phyloP scores from a whole-genome alignment of 1,140 invertebrate species.

The Frieseomelitta varia region DNA sequence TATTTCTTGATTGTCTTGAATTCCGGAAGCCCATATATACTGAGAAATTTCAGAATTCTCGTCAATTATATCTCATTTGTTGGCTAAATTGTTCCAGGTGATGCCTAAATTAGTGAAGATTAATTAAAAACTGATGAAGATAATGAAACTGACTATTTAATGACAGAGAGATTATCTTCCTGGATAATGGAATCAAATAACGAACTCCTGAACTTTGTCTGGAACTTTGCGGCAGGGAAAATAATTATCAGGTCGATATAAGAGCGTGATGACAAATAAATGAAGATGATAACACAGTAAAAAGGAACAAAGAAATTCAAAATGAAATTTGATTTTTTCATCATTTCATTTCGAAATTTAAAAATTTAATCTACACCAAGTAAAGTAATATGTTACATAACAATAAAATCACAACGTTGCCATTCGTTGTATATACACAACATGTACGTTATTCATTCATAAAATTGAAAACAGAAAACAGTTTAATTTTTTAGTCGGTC shows the following conservation, averaged over 20 bases:
- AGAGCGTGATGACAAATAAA: background rate
- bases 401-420: no score
- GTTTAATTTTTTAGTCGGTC: no score
- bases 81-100: background rate
- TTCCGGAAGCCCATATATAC: background rate
- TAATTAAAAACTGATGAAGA: background rate
- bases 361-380: background rate
- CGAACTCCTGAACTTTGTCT: background rate
- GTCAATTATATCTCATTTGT: background rate
- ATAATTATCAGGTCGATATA: background rate
- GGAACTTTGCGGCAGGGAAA: background rate
- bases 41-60: background rate
- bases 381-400: no score
- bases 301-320: background rate
- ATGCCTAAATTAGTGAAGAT: background rate
- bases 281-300: background rate
- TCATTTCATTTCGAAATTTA: background rate
- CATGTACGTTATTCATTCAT: no score
- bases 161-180: no score
- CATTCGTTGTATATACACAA: no score
- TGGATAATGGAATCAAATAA: background rate
- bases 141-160: constrained; percentile 17
- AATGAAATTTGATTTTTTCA: background rate
- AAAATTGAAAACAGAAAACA: no score
- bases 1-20: background rate